phyloP scores from a whole-genome alignment of 1,140 invertebrate species.

The Aphelenchoides fujianensis region DNA sequence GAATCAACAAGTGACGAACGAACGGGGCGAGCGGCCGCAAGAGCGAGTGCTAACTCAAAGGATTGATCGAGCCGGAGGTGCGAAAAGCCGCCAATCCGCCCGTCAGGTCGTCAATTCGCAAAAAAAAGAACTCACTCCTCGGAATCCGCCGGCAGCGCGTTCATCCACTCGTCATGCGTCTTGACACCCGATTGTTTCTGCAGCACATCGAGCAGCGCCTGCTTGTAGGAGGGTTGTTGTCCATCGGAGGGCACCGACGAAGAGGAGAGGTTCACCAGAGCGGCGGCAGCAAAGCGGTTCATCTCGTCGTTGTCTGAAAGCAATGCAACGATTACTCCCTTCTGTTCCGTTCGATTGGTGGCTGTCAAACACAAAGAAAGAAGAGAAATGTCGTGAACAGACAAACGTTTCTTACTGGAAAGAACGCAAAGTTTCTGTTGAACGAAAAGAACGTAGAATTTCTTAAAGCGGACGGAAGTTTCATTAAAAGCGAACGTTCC shows the following conservation, averaged over 20 bases:
- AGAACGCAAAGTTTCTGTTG: not conserved
- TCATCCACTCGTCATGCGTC: slow-evolving; percentile 14
- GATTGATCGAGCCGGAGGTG: not conserved
- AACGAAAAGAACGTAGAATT: too few relatives aligned
- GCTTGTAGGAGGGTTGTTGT: slow-evolving; percentile 12
- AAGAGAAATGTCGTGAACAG: too few relatives aligned
- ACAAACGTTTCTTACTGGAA: too few relatives aligned
- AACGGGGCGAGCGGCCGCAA: not conserved
- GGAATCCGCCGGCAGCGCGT: not conserved
- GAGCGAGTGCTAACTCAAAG: not conserved
- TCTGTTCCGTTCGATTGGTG: not conserved
- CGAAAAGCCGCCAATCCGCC: not conserved
- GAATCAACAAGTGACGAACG: not conserved
- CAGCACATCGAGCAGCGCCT: slow-evolving; percentile 9
- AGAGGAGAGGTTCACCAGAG: not conserved
- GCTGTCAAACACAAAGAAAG: not conserved
- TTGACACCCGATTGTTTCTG: slow-evolving; percentile 13
- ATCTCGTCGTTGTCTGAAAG: slow-evolving; percentile 12
- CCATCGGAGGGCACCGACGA: too few relatives aligned
- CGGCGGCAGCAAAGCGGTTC: slow-evolving; percentile 22
- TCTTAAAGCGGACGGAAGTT: not conserved
- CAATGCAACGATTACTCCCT: not conserved
- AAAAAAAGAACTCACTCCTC: slow-evolving; percentile 18
- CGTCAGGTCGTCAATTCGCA: not conserved
- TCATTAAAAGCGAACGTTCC: not conserved